These are phyloP conservation scores for Malthinus seriepunctatus DNA, from an alignment of 2,888 invertebrate genomes.

Conservation along the genomic window DNA sequence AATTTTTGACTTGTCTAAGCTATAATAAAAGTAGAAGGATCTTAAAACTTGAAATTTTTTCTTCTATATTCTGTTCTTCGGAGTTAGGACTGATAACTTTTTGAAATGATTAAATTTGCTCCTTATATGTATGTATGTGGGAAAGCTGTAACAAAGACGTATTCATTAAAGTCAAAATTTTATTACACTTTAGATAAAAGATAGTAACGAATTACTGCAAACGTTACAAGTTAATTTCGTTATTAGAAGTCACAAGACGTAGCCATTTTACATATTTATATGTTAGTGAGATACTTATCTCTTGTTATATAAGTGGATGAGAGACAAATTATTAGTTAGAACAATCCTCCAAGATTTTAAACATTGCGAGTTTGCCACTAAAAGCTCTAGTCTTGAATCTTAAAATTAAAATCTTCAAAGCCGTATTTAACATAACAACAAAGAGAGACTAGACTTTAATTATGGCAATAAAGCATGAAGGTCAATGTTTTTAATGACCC, in stretches of 20 bases:
- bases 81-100: no score
- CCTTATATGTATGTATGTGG: no score
- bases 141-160: no score
- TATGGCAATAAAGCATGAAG: no score
- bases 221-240: slow-evolving; percentile 19
- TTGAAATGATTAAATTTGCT: no score
- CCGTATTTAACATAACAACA: slow-evolving; percentile 32
- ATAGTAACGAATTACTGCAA: slow-evolving; percentile 10
- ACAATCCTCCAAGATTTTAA: slow-evolving; percentile 29
- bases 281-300: slow-evolving; percentile 21
- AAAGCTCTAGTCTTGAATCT: slow-evolving; percentile 14
- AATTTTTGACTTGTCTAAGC: no score
- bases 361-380: slow-evolving; percentile 28
- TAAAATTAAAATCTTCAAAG: slow-evolving; percentile 32
- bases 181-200: background rate
- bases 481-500: no score
- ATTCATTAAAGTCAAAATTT: no score
- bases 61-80: no score
- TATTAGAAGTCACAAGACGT: slow-evolving; percentile 20
- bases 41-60: no score
- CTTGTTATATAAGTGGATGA: slow-evolving; percentile 22
- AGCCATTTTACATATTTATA: slow-evolving; percentile 17
- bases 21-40: no score
- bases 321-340: slow-evolving; percentile 30
- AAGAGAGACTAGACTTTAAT: no score